Evolutionary conservation across 2,888 invertebrate genomes (phyloP).

Genomic region (Stenchaetothrips biformis): DNA sequence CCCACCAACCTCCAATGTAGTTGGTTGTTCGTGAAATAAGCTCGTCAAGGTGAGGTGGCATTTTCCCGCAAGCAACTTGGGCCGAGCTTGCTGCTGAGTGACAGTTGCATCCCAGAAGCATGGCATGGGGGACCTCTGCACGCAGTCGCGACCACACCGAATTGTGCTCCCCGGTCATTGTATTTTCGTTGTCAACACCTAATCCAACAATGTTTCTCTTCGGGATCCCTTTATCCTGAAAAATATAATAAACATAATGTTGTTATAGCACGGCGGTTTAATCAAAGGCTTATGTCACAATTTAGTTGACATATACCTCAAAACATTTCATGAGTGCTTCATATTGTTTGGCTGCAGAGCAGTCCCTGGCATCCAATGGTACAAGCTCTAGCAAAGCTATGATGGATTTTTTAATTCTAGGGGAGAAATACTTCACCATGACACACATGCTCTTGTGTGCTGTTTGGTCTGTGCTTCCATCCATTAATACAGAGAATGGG

Average conservation of each 20-base stretch:
- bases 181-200: background rate
- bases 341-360: background rate
- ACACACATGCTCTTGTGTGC: slow-evolving; percentile 36
- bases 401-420: background rate
- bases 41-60: slow-evolving; percentile 35
- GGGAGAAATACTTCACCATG: slow-evolving; percentile 37
- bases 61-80: slow-evolving; percentile 35
- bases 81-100: slow-evolving; percentile 36
- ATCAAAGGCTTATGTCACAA: too few relatives aligned
- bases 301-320: background rate
- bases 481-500: slow-evolving; percentile 39
- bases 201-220: background rate
- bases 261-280: background rate
- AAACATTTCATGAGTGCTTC: background rate
- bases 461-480: slow-evolving; percentile 40
- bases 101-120: slow-evolving; percentile 34
- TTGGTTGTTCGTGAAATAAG: slow-evolving; percentile 32
- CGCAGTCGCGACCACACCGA: background rate
- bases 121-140: background rate
- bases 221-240: background rate
- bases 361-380: background rate
- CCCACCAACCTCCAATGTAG: slow-evolving; percentile 26
- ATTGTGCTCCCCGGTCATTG: background rate
- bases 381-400: background rate
- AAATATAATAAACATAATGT: background rate